Base-by-base conservation (phyloP, 2,113 vertebrate species). In the Odocoileus virginianus region DNA sequence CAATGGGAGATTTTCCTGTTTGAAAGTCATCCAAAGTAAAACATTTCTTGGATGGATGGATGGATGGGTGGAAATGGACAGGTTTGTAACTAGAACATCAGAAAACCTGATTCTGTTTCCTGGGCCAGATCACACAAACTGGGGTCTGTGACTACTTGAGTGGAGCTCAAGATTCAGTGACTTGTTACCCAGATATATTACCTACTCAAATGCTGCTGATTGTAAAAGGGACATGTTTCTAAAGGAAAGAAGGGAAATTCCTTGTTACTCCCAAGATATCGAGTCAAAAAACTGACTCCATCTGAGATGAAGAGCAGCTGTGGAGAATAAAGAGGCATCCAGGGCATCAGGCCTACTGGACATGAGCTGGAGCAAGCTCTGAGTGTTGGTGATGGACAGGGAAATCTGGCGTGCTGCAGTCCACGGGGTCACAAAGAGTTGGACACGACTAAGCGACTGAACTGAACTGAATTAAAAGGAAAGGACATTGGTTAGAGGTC, bases 21-120 rank as follows among this genome's bases (percentile, higher is more conserved):
- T 87, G 57, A 86, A 92, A 89, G 43, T 19, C 14, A 15, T 57
- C 11, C 55, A 45, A 92, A 96, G 55, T 58, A 85, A 47, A 95
- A 86, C 17, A 64, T 16, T n/a, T 81, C 79, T 64, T 81, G 14
- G 23, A 15, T 60, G 36, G 55, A 47, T 21, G 27, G 54, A 33
- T 61, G 60, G 54, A 47, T 23, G n/a, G n/a, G 87, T 54, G 14
- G 14, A 60, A 43, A 58, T 5, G 94, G 83, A 83, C 21, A n/a
- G 4, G 21, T 10, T n/a, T 60, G 36, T 43, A 60, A 89, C 30
- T 1, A 64, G 36, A 58, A 92, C 27, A 86, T 50, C 25, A 86
- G 78, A 92, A 89, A 89, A 33, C 25, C 57, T 40, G 15, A 76
- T 33, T 36, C 27, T 64, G 2, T 43, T 87, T 95, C 81, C 71